Percentiles rank a stretch among this genome's conserved stretches.
Evolutionary conservation across 2,113 vertebrate genomes (phyloP).

Genomic region (Nanorana parkeri): DNA sequence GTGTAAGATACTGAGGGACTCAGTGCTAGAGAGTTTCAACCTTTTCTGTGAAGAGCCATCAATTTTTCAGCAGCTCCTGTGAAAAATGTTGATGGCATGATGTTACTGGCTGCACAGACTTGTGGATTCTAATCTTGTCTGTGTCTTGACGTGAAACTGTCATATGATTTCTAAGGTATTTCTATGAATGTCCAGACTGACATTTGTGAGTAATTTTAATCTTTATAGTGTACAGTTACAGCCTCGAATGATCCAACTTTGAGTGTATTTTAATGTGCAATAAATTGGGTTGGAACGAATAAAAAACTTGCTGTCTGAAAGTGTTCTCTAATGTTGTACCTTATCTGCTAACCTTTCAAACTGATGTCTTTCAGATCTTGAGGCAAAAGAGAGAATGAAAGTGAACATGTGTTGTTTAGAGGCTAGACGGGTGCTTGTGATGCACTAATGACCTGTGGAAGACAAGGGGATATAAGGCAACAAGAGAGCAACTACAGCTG

Average conservation of each 20-base stretch:
- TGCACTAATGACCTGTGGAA: conserved; percentile 50
- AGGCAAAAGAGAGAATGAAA: conserved; percentile 31
- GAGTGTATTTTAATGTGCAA: conserved; percentile 3
- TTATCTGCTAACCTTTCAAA: conserved; percentile 18
- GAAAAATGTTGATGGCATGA: conserved; percentile 24
- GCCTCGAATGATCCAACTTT: background rate
- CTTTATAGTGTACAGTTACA: too few species aligned
- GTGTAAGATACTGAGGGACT: conserved; percentile 1
- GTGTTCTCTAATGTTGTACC: background rate
- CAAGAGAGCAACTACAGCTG: conserved; percentile 34
- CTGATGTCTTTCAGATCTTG: background rate
- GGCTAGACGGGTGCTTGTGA: conserved; percentile 19
- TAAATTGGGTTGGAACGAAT: conserved; percentile 18
- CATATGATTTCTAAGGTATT: conserved; percentile 6
- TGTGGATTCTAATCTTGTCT: conserved; percentile 14
- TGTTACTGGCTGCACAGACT: conserved; percentile 27
- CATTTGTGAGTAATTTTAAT: too few species aligned
- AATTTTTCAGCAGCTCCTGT: conserved; percentile 18
- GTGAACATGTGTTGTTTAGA: conserved; percentile 41
- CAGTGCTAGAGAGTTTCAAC: conserved; percentile 10
- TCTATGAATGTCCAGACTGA: background rate
- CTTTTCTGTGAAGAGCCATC: conserved; percentile 17
- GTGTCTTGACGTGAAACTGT: background rate
- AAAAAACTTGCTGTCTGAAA: conserved; percentile 7
- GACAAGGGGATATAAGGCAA: conserved; percentile 24